Conservation (phyloP, 2,113 vertebrate species). For the Trichechus manatus region DNA sequence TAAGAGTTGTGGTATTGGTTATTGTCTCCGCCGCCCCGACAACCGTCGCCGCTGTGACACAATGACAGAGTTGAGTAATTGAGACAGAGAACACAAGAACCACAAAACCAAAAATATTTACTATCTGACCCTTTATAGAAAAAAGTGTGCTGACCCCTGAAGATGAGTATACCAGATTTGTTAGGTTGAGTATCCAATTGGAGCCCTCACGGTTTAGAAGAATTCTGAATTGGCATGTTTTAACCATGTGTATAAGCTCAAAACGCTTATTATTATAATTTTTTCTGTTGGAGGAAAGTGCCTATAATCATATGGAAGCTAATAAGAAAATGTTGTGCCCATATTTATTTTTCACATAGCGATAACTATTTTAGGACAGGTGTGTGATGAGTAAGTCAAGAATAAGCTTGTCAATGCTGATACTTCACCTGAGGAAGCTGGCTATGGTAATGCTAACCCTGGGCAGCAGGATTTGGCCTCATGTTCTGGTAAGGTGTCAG, state of each 20-base stretch:
- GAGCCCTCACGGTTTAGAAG: background rate
- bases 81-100: background rate
- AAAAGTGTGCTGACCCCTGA: background rate
- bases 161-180: background rate
- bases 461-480: background rate
- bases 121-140: background rate
- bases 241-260: background rate
- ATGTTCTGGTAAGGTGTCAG: background rate
- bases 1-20: no score
- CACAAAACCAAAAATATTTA: background rate
- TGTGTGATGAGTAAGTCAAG: background rate
- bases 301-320: background rate
- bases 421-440: background rate
- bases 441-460: fast-evolving
- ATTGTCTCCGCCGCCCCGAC: no score
- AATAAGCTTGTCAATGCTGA: background rate
- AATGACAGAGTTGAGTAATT: background rate
- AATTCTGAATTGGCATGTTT: background rate
- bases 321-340: background rate
- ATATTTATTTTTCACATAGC: background rate
- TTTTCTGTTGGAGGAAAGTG: background rate
- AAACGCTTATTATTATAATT: background rate
- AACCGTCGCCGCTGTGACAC: no score
- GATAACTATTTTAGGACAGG: background rate
- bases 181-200: background rate